These are phyloP conservation scores for Aptenodytes patagonicus DNA, from an alignment of 2,113 vertebrate species.

Conservation along the genomic window DNA sequence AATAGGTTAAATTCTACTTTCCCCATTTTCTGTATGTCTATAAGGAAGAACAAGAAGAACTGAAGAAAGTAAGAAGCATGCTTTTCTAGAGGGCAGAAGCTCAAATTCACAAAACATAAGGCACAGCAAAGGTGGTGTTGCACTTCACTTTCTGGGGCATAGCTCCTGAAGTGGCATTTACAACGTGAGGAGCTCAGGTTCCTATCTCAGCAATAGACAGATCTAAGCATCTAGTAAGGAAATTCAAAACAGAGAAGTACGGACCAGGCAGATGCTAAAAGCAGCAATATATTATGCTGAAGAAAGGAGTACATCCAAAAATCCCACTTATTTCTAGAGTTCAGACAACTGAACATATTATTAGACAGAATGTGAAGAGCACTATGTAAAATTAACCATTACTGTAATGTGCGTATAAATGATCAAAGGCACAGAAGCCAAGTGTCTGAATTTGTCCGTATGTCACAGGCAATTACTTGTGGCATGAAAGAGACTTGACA, in stretches of 20 bases:
- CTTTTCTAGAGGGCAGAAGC: background rate
- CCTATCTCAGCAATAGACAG: background rate
- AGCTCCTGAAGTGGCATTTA: background rate
- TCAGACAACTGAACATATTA: background rate
- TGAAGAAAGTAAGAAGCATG: background rate
- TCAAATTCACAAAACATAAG: background rate
- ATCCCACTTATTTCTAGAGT: background rate
- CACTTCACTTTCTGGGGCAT: fast-evolving
- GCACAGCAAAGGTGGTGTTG: background rate
- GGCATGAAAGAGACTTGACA: background rate
- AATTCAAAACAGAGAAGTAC: background rate
- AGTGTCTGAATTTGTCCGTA: background rate
- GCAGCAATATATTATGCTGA: background rate
- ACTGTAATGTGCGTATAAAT: background rate
- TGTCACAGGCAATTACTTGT: background rate
- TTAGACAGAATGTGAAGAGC: background rate
- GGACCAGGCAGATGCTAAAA: background rate
- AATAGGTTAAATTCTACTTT: background rate
- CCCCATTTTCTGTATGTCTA: background rate
- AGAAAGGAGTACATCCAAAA: background rate
- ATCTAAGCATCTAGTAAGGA: background rate
- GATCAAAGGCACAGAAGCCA: background rate
- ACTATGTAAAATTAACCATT: background rate
- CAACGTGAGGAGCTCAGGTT: background rate
- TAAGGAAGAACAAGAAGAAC: background rate